A percentile compares a stretch with the other conserved stretches of the same genome.
phyloP scores from a whole-genome alignment of 2,888 invertebrate species.

The Scaptomyza tumidula region DNA sequence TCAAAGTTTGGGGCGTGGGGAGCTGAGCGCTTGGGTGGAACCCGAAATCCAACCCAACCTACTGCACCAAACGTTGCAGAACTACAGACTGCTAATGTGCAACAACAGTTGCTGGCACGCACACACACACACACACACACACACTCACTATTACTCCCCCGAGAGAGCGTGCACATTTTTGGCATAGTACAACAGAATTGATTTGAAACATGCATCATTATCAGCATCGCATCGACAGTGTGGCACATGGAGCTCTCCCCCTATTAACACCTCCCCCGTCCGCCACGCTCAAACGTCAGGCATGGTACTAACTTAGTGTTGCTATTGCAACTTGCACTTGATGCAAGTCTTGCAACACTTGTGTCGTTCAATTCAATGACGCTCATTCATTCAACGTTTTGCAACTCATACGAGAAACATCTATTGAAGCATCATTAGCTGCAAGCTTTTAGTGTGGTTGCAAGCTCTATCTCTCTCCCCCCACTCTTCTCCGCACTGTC shows the following conservation, averaged over 20 bases:
- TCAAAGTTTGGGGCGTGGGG: conserved; percentile 41
- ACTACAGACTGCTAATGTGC: conserved; percentile 45
- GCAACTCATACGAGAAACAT: conserved; percentile 70
- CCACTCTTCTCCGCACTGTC: background rate
- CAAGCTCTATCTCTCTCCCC: background rate
- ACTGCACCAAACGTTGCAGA: conserved; percentile 7
- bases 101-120: conserved; percentile 1
- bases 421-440: conserved; percentile 78
- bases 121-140: background rate
- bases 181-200: conserved; percentile 81
- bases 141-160: conserved; percentile 11
- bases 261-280: background rate
- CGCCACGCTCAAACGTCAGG: conserved; percentile 24
- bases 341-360: conserved; percentile 43
- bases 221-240: conserved; percentile 59
- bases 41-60: conserved; percentile 7
- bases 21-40: conserved; percentile 66
- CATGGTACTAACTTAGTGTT: conserved; percentile 58
- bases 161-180: conserved; percentile 58
- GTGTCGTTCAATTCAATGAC: conserved; percentile 71
- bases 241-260: background rate
- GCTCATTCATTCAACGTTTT: conserved; percentile 76
- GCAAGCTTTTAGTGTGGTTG: conserved; percentile 57
- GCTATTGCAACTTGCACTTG: conserved; percentile 36
- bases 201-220: conserved; percentile 81